Base-by-base conservation (phyloP, 2,888 invertebrate species). In the Pammene fasciana region DNA sequence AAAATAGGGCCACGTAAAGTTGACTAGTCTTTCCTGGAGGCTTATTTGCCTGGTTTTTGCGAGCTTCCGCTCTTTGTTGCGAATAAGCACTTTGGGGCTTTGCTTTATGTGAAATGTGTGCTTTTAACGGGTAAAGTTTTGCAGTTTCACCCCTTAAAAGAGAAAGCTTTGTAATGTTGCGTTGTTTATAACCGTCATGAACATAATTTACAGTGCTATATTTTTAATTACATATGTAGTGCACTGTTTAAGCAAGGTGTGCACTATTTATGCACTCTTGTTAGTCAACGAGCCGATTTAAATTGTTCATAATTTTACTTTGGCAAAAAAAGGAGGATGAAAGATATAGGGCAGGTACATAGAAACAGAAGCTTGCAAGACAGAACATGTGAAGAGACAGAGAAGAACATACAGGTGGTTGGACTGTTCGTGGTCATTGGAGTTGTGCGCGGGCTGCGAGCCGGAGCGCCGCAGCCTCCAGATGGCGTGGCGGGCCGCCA, bases 401-500 rank as follows among this genome's bases (percentile, higher is more conserved):
- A 85, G 85, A 88, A 87, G 86, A 86, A 93, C 93, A 86, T 93
- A 93, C 93, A 93, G 88, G 87, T 92, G 90, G 89, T 91, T 92
- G 85, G 89, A 89, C 79, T 92, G 91, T 89, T 93, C 93, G 81
- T 91, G 86, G 83, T 93, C 92, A 88, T 89, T 91, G 87, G 85
- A 86, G 85, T 87, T 90, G 74, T 91, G 90, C 66, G 90, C 83
- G 74, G 92, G 93, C 85, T 92, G 92, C 78, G 92, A 93, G 83
- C 90, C 92, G 80, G 93, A 92, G 80, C 92, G 91, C 82, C 95
- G 93, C 86, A 94, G 93, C 83, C 94, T 94, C 94, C 94, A 95
- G 93, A 95, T 94, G 93, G 95, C 94, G 93, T 94, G 94, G 89
- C 94, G 94, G 79, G 94, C 94, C 88, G 95, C 95, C 94, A 95